These are phyloP conservation scores for Chloroceryle aenea DNA, from an alignment of 2,113 vertebrate genomes.

Conservation along the genomic window DNA sequence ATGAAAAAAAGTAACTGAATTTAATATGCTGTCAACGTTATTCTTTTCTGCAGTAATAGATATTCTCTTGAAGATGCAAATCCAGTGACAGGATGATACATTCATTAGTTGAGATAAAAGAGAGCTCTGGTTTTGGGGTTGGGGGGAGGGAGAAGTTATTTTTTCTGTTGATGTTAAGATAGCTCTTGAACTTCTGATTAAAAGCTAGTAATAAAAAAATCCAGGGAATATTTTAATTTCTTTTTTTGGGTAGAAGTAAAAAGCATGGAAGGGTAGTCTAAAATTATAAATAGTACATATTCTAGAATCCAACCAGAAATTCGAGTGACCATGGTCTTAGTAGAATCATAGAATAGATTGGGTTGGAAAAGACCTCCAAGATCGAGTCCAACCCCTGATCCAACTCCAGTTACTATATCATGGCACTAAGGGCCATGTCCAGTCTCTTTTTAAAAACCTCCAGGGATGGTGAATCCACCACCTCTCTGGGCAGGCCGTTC, in stretches of 20 bases:
- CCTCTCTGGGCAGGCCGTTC: too few relatives aligned
- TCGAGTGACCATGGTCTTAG: background rate
- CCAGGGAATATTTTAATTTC: background rate
- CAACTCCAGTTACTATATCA: too few relatives aligned
- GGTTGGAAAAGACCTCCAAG: too few relatives aligned
- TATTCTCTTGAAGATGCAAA: background rate
- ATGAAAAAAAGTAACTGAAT: background rate
- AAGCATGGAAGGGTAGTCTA: background rate
- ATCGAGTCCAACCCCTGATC: too few relatives aligned
- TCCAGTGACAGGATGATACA: background rate
- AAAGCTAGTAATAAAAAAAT: background rate
- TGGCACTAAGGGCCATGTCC: too few relatives aligned
- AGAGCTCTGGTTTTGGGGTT: background rate
- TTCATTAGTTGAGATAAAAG: background rate
- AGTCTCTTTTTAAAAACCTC: too few relatives aligned
- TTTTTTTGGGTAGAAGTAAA: background rate
- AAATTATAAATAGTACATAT: background rate
- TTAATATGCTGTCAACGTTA: background rate
- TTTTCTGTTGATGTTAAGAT: background rate
- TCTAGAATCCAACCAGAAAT: background rate
- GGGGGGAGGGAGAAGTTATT: rapidly evolving
- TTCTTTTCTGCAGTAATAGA: background rate
- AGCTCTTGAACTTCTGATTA: background rate
- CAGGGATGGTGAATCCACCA: too few relatives aligned
- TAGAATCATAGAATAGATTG: too few relatives aligned